Evolutionary conservation across 2,888 invertebrate species (phyloP), one percentile per base, ranked within the genome.

Genomic region (Andricus quercusramuli): DNA sequence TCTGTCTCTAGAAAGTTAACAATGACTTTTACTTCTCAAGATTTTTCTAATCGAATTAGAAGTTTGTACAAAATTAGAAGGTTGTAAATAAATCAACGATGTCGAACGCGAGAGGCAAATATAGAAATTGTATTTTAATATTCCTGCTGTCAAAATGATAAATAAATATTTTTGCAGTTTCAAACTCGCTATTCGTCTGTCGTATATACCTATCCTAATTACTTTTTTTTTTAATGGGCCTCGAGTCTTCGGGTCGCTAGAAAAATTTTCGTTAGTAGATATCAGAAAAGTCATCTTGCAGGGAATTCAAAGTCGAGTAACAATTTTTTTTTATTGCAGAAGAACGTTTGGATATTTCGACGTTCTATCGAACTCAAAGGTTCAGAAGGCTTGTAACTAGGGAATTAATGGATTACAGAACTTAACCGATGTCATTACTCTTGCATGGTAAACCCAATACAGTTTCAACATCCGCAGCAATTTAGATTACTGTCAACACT

Each of bases 101-200:
- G 32, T 65, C n/a, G 37, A 78, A 65, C 65, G 51, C 47, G 65
- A 78, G 41, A 44, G 44, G 32, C 59, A 64, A 29, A 78, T 78
- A n/a, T 62, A 68, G 68, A 20, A 68, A 25, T 25, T 80, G 68
- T 79, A 82, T 80, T 79, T 65, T 78, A 74, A 76, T 79, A 37
- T 79, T 80, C 79, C 80, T 80, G 74, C 76, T 78, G 59, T 79
- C 78, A 64, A 51, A 80, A 77, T 79, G 79, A 85, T 56, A 85
- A 81, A 90, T 90, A 89, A 90, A 90, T 87, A 89, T 87, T 81
- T 86, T 86, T 87, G 78, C 78, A 81, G 85, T 90, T 88, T 90
- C 86, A 80, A 88, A 89, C 81, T 86, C 84, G 83, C 84, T 79
- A 85, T 88, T 87, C 84, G 84, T 84, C 84, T 85, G 82, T 82